A percentile compares a stretch with the other conserved stretches of the same genome.
Conservation (phyloP, 1,140 invertebrate genomes). For the Penaeus vannamei region DNA sequence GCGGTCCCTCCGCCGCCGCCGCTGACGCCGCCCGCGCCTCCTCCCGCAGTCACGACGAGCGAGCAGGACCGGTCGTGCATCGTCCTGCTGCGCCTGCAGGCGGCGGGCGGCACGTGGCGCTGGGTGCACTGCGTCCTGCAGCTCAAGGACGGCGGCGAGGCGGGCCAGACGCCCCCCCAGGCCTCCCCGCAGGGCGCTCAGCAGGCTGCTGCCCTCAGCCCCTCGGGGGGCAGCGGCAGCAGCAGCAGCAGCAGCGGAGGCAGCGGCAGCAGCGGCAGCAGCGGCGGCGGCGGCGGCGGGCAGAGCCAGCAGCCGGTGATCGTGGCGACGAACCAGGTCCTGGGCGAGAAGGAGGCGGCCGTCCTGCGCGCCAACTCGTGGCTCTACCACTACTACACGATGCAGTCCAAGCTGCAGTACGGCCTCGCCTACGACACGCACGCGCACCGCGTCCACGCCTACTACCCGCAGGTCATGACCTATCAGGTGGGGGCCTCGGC, state of each 20-base stretch:
- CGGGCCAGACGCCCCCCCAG: not conserved
- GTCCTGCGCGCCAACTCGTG: slow-evolving; percentile 93
- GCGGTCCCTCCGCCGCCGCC: not conserved
- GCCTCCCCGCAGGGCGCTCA: not conserved
- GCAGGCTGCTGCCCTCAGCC: not conserved
- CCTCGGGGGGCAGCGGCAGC: not conserved
- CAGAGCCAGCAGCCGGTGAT: slow-evolving; percentile 88
- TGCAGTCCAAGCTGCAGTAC: slow-evolving; percentile 94
- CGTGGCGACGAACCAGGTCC: slow-evolving; percentile 97
- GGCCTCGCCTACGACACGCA: slow-evolving; percentile 80
- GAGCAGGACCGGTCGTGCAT: slow-evolving; percentile 97
- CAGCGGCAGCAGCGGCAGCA: slow-evolving; percentile 37
- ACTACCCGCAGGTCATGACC: slow-evolving; percentile 68
- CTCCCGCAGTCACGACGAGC: slow-evolving; percentile 86
- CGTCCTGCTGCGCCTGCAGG: slow-evolving; percentile 89
- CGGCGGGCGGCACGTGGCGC: slow-evolving; percentile 86
- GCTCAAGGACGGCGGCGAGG: slow-evolving; percentile 88
- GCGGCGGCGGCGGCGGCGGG: slow-evolving; percentile 70
- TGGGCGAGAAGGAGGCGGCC: slow-evolving; percentile 88
- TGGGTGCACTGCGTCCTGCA: slow-evolving; percentile 96
- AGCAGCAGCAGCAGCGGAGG: slow-evolving; percentile 28
- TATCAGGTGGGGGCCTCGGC: slow-evolving; percentile 59
- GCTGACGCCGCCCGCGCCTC: not conserved
- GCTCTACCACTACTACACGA: slow-evolving; percentile 94
- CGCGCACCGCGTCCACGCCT: slow-evolving; percentile 68